Percentiles rank a stretch among this genome's conserved stretches.
Evolutionary conservation across 2,888 invertebrate species (phyloP).

Genomic region (Agrilus mali): DNA sequence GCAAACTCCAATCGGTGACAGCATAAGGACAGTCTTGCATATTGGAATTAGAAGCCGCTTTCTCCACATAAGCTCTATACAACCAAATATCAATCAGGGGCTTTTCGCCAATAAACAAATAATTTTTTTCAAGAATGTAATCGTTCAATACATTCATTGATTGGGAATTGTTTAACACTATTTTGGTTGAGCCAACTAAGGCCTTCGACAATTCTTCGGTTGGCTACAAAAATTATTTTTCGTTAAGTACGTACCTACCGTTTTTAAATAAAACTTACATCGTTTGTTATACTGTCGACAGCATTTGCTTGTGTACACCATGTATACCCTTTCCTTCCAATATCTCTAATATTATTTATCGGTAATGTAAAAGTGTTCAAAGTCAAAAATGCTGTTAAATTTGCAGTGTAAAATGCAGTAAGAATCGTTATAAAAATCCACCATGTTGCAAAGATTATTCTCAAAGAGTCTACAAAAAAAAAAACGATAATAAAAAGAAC

Average conservation of each 20-base stretch:
- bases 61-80: constrained; percentile 55
- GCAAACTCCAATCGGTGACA: constrained; percentile 54
- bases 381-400: constrained; percentile 79
- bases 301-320: constrained; percentile 65
- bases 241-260: neutral
- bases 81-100: constrained; percentile 56
- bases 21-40: constrained; percentile 68
- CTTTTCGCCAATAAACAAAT: constrained; percentile 55
- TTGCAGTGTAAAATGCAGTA: constrained; percentile 84
- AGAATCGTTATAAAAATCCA: constrained; percentile 82
- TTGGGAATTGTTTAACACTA: constrained; percentile 19
- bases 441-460: constrained; percentile 79
- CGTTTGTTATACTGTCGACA: constrained; percentile 50
- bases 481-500: neutral
- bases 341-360: constrained; percentile 55
- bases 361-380: constrained; percentile 74
- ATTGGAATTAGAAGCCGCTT: constrained; percentile 34
- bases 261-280: constrained; percentile 37
- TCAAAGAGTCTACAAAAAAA: constrained; percentile 55
- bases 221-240: neutral
- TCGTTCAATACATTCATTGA: constrained; percentile 28
- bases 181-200: constrained; percentile 10
- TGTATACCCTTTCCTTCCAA: constrained; percentile 48
- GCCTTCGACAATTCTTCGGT: constrained; percentile 7
- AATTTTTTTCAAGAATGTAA: constrained; percentile 36